A percentile compares a stretch with the other conserved stretches of the same genome.
Conservation (phyloP, 1,140 invertebrate genomes). For the Pseudoatta argentina region DNA sequence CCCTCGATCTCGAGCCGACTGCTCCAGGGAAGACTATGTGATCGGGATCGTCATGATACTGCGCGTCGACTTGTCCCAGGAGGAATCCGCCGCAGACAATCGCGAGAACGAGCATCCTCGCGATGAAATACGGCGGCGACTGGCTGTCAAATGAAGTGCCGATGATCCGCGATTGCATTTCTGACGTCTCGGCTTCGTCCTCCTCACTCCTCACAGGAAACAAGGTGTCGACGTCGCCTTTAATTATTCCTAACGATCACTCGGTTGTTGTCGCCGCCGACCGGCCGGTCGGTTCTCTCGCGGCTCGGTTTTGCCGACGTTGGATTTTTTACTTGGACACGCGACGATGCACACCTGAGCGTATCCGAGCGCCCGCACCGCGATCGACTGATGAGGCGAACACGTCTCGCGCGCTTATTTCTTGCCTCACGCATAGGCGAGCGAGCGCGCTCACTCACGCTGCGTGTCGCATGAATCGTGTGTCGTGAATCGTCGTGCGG, state of each 20-base stretch:
- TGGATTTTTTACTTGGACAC: not conserved
- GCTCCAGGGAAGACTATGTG: conserved; percentile 62
- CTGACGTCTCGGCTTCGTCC: too few species aligned
- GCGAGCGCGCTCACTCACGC: conserved; percentile 4
- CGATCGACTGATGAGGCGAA: conserved; percentile 69
- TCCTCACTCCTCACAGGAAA: not conserved
- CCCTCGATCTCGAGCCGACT: not conserved
- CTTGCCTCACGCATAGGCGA: conserved; percentile 47
- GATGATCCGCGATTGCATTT: not conserved
- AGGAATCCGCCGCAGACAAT: conserved; percentile 18
- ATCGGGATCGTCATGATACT: conserved; percentile 23
- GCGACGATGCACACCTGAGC: conserved; percentile 54
- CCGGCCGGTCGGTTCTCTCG: not conserved
- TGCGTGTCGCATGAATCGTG: not conserved
- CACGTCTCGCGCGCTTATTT: conserved; percentile 65
- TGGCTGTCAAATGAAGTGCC: not conserved
- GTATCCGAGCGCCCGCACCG: conserved; percentile 54
- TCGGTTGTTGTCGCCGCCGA: not conserved
- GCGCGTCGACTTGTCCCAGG: not conserved
- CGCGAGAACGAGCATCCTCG: not conserved
- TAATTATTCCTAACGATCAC: conserved; percentile 18
- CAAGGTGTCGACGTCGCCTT: not conserved
- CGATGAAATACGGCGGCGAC: not conserved
- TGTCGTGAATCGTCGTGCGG: not conserved
- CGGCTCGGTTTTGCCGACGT: not conserved